phyloP scores from a whole-genome alignment of 53 echinoderm and acorn worm species.

The Mesocentrotus franciscanus region DNA sequence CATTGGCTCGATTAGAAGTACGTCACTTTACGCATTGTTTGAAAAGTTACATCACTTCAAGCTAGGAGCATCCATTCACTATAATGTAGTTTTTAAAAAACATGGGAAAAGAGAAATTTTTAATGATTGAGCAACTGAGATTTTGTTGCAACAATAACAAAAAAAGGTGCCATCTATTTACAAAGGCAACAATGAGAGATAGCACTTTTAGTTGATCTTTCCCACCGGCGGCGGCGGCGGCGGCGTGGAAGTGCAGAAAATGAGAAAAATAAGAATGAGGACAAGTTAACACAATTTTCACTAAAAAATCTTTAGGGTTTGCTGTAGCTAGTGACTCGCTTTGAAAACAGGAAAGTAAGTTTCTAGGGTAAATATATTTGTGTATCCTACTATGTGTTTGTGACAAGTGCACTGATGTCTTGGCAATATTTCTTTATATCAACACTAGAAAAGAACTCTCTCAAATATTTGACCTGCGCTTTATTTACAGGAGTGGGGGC shows the following conservation, averaged over 20 bases:
- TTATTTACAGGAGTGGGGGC: slow-evolving; percentile 12
- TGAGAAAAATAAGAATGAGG: background rate
- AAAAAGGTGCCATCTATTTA: background rate
- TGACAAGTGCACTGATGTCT: slow-evolving; percentile 1
- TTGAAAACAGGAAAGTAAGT: slow-evolving; percentile 8
- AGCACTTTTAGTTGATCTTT: background rate
- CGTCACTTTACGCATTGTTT: too few species aligned
- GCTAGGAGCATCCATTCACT: too few species aligned
- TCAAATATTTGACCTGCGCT: slow-evolving; percentile 32
- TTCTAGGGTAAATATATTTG: slow-evolving; percentile 43
- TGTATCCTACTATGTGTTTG: background rate
- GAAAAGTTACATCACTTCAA: too few species aligned
- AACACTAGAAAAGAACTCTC: slow-evolving; percentile 21
- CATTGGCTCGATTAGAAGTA: too few species aligned
- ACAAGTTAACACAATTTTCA: background rate
- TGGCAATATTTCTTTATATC: slow-evolving; percentile 8
- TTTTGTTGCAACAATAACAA: background rate
- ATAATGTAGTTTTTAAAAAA: too few species aligned
- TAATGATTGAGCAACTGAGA: background rate
- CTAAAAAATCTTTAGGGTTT: background rate
- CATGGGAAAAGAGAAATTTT: background rate
- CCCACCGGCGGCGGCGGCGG: background rate
- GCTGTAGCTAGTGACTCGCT: background rate
- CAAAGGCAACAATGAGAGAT: background rate
- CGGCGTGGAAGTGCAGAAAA: background rate